Base-by-base conservation (phyloP, 2,888 invertebrate species). In the Abrostola tripartita region DNA sequence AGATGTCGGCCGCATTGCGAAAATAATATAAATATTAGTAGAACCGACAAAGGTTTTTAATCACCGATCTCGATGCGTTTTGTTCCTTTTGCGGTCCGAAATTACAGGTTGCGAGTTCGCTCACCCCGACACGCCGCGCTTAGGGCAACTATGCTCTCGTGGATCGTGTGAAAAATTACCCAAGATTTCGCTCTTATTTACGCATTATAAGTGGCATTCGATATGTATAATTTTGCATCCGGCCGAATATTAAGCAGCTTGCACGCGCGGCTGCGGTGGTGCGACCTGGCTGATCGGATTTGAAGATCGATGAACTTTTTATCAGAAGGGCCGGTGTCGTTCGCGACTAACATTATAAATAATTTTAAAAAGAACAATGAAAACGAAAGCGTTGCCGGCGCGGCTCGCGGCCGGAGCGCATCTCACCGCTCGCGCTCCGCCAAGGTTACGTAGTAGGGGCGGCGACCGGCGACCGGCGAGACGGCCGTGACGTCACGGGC, bases 1-100 rank as follows among this genome's bases (percentile, higher is more conserved):
- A 94, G 92, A 94, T 93, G 92, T 93, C 92, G 93, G 90, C 82
- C 93, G 90, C 89, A 91, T 92, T 89, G 93, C 92, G 91, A 93
- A 93, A 93, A 94, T 86, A 86, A 86, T 94, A 94, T 94, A 94
- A 94, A 94, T 94, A 94, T 94, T 94, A 94, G 94, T 94, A 94
- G 94, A 94, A 92, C 94, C 94, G 94, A 94, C 94, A 94, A 94
- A 94, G 93, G 93, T 92, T 94, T 93, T 93, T 94, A 94, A 94
- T 94, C 94, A 93, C 93, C 91, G 89, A 94, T 94, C 93, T 88
- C 88, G 86, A 89, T 90, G 86, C 88, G 87, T 92, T 89, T 93
- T 93, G 88, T 86, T 93, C 92, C 88, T 94, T 94, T 94, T 94
- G 94, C 94, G 94, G 94, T 94, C 93, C 93, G 84, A 94, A 94